phyloP scores from a whole-genome alignment of 1,140 invertebrate genomes.

The Antheraea pernyi region DNA sequence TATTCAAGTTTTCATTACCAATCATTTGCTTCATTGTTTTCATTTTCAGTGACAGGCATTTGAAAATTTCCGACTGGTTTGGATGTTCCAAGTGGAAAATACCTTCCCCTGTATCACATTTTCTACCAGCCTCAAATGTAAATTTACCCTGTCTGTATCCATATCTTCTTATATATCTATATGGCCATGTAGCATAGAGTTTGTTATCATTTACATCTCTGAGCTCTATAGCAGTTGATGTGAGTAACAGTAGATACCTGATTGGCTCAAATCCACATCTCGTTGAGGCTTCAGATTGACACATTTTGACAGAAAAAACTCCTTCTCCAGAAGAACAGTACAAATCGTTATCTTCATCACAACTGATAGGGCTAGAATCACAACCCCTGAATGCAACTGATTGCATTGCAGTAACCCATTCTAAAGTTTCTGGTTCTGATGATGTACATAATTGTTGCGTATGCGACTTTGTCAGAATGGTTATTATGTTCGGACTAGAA shows the following conservation, averaged over 20 bases:
- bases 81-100: constrained; percentile 89
- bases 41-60: constrained; percentile 89
- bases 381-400: constrained; percentile 90
- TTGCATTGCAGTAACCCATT: constrained; percentile 89
- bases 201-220: constrained; percentile 83
- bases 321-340: constrained; percentile 91
- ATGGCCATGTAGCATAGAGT: constrained; percentile 91
- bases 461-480: constrained; percentile 86
- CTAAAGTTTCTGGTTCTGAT: constrained; percentile 85
- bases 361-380: constrained; percentile 80
- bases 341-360: constrained; percentile 92
- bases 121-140: constrained; percentile 94
- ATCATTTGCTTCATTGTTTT: constrained; percentile 91
- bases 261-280: constrained; percentile 86
- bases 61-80: constrained; percentile 89
- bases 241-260: constrained; percentile 86
- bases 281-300: constrained; percentile 88
- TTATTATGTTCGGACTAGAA: constrained; percentile 81
- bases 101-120: constrained; percentile 92
- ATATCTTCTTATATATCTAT: constrained; percentile 90
- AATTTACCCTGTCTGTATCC: constrained; percentile 91
- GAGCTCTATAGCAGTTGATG: constrained; percentile 86
- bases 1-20: constrained; percentile 82
- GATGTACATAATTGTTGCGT: constrained; percentile 86
- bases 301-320: constrained; percentile 88